Percentiles rank a stretch among this genome's conserved stretches.
Evolutionary conservation across 2,888 invertebrate genomes (phyloP).

Genomic region (Synanthedon tipuliformis): DNA sequence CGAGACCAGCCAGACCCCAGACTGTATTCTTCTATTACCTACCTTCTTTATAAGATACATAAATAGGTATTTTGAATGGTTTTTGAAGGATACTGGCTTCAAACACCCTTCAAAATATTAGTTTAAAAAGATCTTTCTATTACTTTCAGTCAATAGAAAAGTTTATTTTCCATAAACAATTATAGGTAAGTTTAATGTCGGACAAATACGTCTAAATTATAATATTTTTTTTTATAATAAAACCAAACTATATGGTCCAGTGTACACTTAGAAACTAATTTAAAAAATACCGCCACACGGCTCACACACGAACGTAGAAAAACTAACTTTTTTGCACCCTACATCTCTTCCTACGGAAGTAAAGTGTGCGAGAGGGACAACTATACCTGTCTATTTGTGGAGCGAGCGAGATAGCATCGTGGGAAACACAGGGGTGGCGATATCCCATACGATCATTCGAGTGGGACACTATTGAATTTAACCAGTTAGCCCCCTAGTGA

Average conservation of each 20-base stretch:
- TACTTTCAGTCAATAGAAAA: no score
- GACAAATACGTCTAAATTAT: no score
- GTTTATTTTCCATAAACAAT: no score
- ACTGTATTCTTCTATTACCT: no score
- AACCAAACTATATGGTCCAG: background rate
- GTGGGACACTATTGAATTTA: constrained; percentile 43
- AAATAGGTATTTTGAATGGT: no score
- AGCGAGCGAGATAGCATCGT: constrained; percentile 40
- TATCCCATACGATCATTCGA: constrained; percentile 62
- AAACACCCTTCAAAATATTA: no score
- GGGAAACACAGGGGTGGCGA: constrained; percentile 64
- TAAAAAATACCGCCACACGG: constrained; percentile 37
- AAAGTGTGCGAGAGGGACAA: constrained; percentile 22
- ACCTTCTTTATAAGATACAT: no score
- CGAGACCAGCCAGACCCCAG: no score
- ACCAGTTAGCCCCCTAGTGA: constrained; percentile 18
- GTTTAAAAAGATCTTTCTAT: no score
- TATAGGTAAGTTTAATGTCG: no score
- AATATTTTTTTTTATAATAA: no score
- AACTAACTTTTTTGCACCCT: constrained; percentile 60
- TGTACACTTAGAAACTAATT: background rate
- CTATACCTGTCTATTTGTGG: constrained; percentile 5
- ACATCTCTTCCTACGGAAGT: constrained; percentile 59
- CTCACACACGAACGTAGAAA: constrained; percentile 54
- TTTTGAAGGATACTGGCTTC: no score